These are phyloP conservation scores for Synanthedon formicaeformis DNA, from an alignment of 2,888 invertebrate genomes.

Conservation along the genomic window DNA sequence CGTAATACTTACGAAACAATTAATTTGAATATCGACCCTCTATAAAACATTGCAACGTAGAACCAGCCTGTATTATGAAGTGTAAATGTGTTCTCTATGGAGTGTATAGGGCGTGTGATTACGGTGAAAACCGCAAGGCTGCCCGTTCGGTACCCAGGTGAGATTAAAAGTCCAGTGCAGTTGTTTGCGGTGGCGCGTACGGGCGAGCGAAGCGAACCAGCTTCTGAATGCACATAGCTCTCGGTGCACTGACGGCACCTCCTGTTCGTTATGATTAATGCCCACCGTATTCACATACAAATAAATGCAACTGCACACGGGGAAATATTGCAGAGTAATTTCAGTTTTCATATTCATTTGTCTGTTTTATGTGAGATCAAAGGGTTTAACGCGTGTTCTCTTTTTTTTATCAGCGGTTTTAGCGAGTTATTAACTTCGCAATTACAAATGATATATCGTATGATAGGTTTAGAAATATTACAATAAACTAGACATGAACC, in stretches of 20 bases:
- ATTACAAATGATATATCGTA: neutral
- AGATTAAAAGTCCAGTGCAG: slow-evolving; percentile 59
- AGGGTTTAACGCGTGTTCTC: slow-evolving; percentile 19
- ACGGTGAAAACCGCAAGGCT: slow-evolving; percentile 3
- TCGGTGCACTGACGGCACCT: slow-evolving; percentile 26
- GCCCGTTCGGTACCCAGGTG: slow-evolving; percentile 29
- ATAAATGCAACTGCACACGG: slow-evolving; percentile 27
- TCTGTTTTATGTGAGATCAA: slow-evolving; percentile 37
- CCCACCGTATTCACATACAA: slow-evolving; percentile 36
- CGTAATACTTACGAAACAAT: too few relatives aligned
- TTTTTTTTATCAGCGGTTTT: neutral
- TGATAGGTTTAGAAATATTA: too few relatives aligned
- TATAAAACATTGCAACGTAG: neutral
- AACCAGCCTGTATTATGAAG: neutral
- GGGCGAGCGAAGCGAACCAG: slow-evolving; percentile 13
- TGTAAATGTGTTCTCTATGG: neutral
- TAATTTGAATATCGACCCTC: too few relatives aligned
- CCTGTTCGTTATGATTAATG: slow-evolving; percentile 52
- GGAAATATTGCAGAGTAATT: slow-evolving; percentile 37
- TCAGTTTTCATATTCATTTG: slow-evolving; percentile 45
- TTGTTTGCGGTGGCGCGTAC: slow-evolving; percentile 39
- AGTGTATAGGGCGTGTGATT: slow-evolving; percentile 2
- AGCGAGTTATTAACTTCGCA: slow-evolving; percentile 4
- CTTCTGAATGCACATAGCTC: slow-evolving; percentile 41
- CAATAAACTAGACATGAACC: too few relatives aligned